A percentile compares a stretch with the other conserved stretches of the same genome.
phyloP scores from a whole-genome alignment of 2,797 vertebrate species.

The Rhabdophis nuchalis region DNA sequence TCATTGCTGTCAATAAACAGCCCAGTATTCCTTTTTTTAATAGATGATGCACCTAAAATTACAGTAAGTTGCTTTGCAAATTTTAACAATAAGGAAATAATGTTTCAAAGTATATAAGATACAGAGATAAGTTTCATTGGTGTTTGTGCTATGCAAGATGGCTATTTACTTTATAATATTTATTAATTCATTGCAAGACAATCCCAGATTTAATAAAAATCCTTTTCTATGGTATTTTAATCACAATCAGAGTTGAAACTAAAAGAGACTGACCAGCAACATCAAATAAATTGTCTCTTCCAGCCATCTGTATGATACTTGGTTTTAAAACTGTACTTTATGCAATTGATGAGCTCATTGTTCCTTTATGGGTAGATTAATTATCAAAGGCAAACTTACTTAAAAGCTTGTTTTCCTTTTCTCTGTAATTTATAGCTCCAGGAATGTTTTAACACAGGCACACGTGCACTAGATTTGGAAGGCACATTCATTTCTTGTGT shows the following conservation, averaged over 20 bases:
- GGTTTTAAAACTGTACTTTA: neutral
- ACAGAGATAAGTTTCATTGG: neutral
- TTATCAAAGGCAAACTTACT: neutral
- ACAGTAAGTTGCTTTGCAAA: neutral
- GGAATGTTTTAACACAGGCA: neutral
- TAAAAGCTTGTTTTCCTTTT: neutral
- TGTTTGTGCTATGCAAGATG: neutral
- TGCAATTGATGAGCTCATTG: neutral
- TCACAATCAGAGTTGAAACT: neutral
- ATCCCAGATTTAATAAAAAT: neutral
- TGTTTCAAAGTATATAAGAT: neutral
- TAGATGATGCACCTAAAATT: neutral
- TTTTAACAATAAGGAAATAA: neutral
- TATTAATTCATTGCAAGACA: neutral
- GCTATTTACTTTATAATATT: neutral
- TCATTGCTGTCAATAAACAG: neutral
- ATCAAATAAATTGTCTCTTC: neutral
- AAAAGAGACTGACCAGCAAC: neutral
- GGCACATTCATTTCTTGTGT: neutral
- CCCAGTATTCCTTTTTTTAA: neutral
- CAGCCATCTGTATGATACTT: neutral
- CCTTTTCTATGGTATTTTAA: neutral
- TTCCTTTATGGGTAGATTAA: neutral
- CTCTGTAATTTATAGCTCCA: neutral
- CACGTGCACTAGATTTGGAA: neutral